Evolutionary conservation across 2,797 vertebrate species (phyloP), one percentile per base, ranked within the genome.

Genomic region (Rhodeus uyekii): DNA sequence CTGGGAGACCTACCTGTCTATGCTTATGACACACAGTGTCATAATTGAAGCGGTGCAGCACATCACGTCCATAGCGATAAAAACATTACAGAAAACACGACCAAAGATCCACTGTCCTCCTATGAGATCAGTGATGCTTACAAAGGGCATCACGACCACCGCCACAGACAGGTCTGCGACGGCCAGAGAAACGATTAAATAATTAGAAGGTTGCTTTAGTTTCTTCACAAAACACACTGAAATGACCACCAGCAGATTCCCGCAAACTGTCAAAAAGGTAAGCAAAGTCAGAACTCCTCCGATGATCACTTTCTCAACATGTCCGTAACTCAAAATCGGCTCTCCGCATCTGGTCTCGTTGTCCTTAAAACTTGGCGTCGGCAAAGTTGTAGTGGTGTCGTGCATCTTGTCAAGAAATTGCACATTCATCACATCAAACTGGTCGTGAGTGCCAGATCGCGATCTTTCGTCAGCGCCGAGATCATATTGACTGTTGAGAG

Each of bases 171-270:
- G 94, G 93, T 98, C 97, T 34, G 97, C 97, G 89, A 97, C 86
- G 8, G 97, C 97, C 89, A 99, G 93, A 4, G 96, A 98, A 2
- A 98, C 97, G 86, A 99, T 97, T 89, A 99, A 93, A 87, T 98
- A 98, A 95, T 99, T 99, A 86, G 97, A 97, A 19, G 97, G 97
- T 90, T 98, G 97, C 64, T 97, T 95, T 78, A 98, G 96, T 93
- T 98, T 99, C 92, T 99, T 99, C 12, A 99, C 97, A 85, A 97
- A 97, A 90, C 97, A 98, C 84, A 98, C 97, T n/a, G 97, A 98
- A 89, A 97, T 97, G 81, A 99, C 96, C 88, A 99, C 97, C 88
- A 98, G 90, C 86, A 97, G 90, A 93, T 99, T 99, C 87, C 97
- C 97, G 67, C 96, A 97, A 86, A 98, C 92, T 80, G 97, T 99